Base-by-base conservation (phyloP, 2,888 invertebrate species). In the Lobophora halterata region DNA sequence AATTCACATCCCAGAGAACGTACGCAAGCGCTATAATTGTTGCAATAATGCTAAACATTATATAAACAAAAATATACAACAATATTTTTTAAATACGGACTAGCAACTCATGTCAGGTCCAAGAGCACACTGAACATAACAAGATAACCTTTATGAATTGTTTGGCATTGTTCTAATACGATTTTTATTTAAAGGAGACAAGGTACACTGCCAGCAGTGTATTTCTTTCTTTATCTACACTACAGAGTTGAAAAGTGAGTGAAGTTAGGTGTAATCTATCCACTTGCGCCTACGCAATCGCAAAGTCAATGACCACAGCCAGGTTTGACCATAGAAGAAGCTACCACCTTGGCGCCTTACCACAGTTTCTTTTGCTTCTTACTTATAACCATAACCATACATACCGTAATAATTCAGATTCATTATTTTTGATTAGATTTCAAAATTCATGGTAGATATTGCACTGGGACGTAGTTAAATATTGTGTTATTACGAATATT, bases 1-100 rank as follows among this genome's bases (percentile, higher is more conserved):
- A 95, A 66, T 94, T 93, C 1, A 95, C 93, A 73, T 95, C 95
- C 85, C 93, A 93, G 36, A 92, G 88, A 8, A 93, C 75, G 63
- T 94, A 95, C 16, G 93, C 73, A 16, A 93, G 65, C 5, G 88
- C 81, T 35, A 90, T 58, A 13, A 83, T 51, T 1, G 75, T 61
- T 20, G 67, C 70, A 47, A 82, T 52, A 23, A 79, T 52, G 56
- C 80, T 80, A 52, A 68, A 81, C 87, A 87, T 87, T 55, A 46
- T 65, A 35, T 13, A 24, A 9, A 5, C 5, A 13, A 9, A 2
- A 31, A 18, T 20, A n/a, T 6, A 28, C 9, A 9, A 7, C 6
- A 32, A 31, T 23, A 13, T 29, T 10, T 8, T 20, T 21, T 21
- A 25, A 29, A 10, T 14, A 30, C 4, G 30, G 7, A 43, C 48